phyloP scores from a whole-genome alignment of 1,140 invertebrate genomes.

The Drosophila sp. region DNA sequence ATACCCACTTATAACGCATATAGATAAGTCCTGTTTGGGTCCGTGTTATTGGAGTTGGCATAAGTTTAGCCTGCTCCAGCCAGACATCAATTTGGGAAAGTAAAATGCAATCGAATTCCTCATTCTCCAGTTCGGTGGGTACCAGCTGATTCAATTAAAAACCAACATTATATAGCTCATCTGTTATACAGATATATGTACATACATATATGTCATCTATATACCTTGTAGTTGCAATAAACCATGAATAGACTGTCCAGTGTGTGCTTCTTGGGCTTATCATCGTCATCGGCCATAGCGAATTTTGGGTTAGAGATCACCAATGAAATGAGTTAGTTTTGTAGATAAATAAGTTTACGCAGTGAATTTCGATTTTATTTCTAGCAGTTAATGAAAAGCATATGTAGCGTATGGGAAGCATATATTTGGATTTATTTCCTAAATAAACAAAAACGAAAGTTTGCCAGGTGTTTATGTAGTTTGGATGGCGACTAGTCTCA shows the following conservation, averaged over 20 bases:
- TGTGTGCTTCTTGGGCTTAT: conserved; percentile 76
- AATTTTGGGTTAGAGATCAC: neutral
- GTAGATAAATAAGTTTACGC: conserved; percentile 22
- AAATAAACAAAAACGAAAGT: conserved; percentile 60
- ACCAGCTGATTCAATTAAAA: conserved; percentile 18
- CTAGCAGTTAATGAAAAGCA: conserved; percentile 47
- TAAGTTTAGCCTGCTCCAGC: conserved; percentile 71
- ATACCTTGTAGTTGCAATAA: conserved; percentile 65
- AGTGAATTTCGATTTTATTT: conserved; percentile 11
- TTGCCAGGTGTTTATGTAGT: conserved; percentile 21
- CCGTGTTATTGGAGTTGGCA: conserved; percentile 62
- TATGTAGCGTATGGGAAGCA: conserved; percentile 7
- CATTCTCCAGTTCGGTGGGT: conserved; percentile 61
- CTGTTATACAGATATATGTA: neutral
- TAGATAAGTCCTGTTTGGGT: conserved; percentile 72
- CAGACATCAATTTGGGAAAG: conserved; percentile 72
- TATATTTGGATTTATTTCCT: conserved; percentile 43
- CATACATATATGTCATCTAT: neutral
- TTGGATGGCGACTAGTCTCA: neutral
- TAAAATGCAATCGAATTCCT: conserved; percentile 61
- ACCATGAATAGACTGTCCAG: conserved; percentile 62
- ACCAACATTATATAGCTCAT: neutral
- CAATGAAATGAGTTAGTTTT: neutral
- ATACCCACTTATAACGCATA: conserved; percentile 73
- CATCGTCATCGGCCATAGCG: conserved; percentile 74